phyloP scores from a whole-genome alignment of 2,797 vertebrate genomes.

The Rhinatrema bivittatum region DNA sequence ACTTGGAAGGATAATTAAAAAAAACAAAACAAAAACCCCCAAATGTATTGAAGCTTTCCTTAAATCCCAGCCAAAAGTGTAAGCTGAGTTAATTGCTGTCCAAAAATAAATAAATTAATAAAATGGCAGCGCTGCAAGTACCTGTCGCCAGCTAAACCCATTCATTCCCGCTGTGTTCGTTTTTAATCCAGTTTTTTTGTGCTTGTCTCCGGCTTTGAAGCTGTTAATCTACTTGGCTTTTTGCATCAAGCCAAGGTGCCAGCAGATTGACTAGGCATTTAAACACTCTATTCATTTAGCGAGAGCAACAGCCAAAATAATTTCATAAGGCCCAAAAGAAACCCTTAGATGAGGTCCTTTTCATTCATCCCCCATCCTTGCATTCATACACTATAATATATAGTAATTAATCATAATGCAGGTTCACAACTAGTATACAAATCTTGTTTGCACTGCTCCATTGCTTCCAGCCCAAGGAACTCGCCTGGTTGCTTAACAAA shows the following conservation, averaged over 20 bases:
- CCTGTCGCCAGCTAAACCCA: rapidly evolving
- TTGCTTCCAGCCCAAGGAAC: slow-evolving; percentile 16
- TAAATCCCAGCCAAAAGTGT: too few species aligned
- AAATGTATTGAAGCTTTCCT: too few species aligned
- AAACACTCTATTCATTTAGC: slow-evolving; percentile 4
- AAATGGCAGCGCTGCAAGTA: too few species aligned
- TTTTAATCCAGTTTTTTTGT: too few species aligned
- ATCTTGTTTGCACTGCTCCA: neutral
- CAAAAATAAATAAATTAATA: too few species aligned
- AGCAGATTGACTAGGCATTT: slow-evolving; percentile 1
- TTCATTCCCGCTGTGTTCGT: neutral
- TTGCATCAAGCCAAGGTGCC: neutral
- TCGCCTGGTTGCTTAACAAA: slow-evolving; percentile 25
- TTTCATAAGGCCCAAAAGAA: neutral
- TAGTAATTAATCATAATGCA: slow-evolving; percentile 34
- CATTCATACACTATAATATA: neutral
- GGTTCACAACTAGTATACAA: slow-evolving; percentile 6
- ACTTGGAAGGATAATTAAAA: too few species aligned
- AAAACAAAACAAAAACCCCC: too few species aligned
- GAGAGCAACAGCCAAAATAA: neutral
- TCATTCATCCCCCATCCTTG: slow-evolving; percentile 18
- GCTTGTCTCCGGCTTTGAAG: neutral
- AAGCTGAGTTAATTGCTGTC: too few species aligned
- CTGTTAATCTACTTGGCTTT: neutral
- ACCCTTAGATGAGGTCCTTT: slow-evolving; percentile 9